Percentiles rank a stretch among this genome's conserved stretches.
Evolutionary conservation across 2,113 vertebrate species (phyloP).

Genomic region (Mixornis gularis): DNA sequence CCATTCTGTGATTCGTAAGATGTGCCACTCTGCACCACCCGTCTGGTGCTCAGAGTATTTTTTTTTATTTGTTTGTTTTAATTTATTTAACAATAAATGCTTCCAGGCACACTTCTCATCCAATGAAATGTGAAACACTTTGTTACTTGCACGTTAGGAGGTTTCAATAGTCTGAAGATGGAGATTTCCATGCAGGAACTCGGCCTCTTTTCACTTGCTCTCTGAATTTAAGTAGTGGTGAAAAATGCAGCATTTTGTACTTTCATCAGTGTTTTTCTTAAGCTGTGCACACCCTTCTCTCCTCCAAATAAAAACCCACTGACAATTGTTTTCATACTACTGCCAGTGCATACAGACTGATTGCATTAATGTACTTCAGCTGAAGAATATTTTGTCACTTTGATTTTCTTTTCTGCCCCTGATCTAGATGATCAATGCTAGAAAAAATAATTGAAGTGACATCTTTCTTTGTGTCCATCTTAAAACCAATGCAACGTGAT

Average conservation of each 20-base stretch:
- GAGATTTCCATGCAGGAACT: background rate
- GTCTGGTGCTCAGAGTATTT: background rate
- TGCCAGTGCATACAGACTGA: background rate
- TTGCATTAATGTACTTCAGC: background rate
- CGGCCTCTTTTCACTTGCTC: background rate
- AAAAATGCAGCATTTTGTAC: background rate
- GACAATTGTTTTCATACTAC: background rate
- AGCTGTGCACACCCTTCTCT: background rate
- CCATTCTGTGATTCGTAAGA: rapidly evolving
- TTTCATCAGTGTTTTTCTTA: background rate
- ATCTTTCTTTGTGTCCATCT: background rate
- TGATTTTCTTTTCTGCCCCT: background rate
- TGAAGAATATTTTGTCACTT: background rate
- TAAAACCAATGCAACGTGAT: background rate
- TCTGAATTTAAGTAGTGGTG: background rate
- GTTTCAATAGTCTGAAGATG: background rate
- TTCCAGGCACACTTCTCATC: background rate
- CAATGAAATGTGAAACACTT: background rate
- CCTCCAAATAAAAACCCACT: background rate
- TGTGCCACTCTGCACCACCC: rapidly evolving
- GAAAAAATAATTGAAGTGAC: background rate
- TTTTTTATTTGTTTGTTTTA: background rate
- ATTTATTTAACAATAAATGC: background rate
- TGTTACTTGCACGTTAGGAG: background rate
- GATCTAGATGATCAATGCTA: background rate